Conservation (phyloP, 2,113 vertebrate genomes). For the Empidonax alnorum region DNA sequence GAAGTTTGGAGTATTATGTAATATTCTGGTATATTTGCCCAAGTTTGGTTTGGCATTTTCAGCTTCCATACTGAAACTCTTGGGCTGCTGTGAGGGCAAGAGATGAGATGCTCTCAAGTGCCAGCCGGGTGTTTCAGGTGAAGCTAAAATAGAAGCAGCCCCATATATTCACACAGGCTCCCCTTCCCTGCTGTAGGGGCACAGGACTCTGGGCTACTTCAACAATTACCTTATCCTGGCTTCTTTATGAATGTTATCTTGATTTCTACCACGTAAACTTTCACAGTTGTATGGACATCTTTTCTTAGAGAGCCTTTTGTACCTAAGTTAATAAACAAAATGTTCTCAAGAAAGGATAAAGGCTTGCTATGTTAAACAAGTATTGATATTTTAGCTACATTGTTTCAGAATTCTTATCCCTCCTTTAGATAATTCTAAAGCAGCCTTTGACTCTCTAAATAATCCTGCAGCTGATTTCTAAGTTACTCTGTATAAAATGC, state of each 20-base stretch:
- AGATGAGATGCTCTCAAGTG: fast-evolving
- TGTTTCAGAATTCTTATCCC: fast-evolving
- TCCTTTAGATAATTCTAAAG: neutral
- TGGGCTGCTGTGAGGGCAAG: neutral
- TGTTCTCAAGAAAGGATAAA: neutral
- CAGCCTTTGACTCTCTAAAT: neutral
- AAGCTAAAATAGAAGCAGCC: neutral
- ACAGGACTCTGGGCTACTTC: neutral
- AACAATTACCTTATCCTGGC: neutral
- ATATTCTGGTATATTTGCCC: neutral
- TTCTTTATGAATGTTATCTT: neutral
- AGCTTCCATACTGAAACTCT: neutral
- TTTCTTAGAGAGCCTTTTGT: neutral
- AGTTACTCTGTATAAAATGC: neutral
- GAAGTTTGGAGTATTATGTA: neutral
- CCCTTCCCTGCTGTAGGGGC: neutral
- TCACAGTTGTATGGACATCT: fast-evolving
- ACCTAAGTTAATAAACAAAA: neutral
- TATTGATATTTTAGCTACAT: neutral
- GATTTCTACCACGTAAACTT: neutral
- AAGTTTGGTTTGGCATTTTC: neutral
- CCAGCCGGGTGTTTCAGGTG: neutral
- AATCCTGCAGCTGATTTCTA: neutral
- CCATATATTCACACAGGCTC: neutral
- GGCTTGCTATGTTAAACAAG: neutral